A percentile compares a stretch with the other conserved stretches of the same genome.
Conservation (phyloP, 2,888 invertebrate genomes). For the Acrocera orbiculus region DNA sequence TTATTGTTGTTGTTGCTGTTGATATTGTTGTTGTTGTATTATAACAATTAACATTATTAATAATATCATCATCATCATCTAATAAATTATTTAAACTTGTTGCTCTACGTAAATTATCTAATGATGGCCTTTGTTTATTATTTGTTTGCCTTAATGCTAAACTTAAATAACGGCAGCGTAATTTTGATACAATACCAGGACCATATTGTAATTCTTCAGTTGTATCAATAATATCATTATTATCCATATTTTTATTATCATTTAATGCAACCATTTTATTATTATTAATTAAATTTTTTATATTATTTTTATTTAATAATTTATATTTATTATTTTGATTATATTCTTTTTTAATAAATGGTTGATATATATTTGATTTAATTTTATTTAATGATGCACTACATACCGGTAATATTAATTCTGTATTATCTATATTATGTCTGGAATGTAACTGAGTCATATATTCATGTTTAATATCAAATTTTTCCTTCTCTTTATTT, state of each 20-base stretch:
- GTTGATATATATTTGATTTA: conserved; percentile 4
- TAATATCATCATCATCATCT: conserved; percentile 40
- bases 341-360: neutral
- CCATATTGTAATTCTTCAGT: conserved; percentile 76
- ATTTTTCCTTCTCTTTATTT: too few species aligned
- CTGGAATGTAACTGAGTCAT: conserved; percentile 28
- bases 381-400: conserved; percentile 2
- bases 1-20: conserved; percentile 7
- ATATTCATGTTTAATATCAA: too few species aligned
- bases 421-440: conserved; percentile 24
- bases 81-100: conserved; percentile 71
- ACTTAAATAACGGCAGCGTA: conserved; percentile 73
- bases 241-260: conserved; percentile 18
- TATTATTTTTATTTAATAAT: neutral
- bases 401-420: conserved; percentile 11
- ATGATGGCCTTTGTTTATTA: conserved; percentile 43
- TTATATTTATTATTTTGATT: neutral
- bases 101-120: conserved; percentile 54
- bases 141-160: conserved; percentile 62
- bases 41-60: conserved; percentile 20
- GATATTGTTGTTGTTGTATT: conserved; percentile 11
- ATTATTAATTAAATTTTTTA: conserved; percentile 14
- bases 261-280: conserved; percentile 36
- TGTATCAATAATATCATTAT: conserved; percentile 29
- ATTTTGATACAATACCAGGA: conserved; percentile 76